These are phyloP conservation scores for Progne subis DNA, from an alignment of 2,113 vertebrate genomes.

Conservation along the genomic window DNA sequence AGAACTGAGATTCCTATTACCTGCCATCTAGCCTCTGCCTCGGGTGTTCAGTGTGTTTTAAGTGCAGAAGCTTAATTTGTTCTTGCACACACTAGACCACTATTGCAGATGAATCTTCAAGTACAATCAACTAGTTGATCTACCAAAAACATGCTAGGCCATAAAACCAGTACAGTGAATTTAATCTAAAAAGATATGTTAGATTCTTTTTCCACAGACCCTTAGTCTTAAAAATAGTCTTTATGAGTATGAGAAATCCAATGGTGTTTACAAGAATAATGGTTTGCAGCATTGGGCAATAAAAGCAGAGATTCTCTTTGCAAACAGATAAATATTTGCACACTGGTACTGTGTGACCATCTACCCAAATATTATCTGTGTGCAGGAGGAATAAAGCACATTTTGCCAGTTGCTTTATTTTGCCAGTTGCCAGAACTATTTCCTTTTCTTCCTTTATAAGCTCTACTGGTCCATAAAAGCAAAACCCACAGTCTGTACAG, in stretches of 20 bases:
- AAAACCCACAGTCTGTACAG: background rate
- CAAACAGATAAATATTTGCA: constrained; percentile 68
- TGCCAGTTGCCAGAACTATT: background rate
- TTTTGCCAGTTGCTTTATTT: constrained; percentile 36
- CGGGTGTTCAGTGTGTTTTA: background rate
- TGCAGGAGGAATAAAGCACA: background rate
- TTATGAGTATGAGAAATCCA: constrained; percentile 25
- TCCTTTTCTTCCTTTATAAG: background rate
- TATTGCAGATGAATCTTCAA: background rate
- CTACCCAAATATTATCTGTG: constrained; percentile 54
- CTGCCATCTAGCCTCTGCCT: background rate
- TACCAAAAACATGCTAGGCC: background rate
- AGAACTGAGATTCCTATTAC: background rate
- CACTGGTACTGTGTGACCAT: constrained; percentile 38
- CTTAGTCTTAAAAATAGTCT: constrained; percentile 4
- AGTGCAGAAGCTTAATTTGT: background rate
- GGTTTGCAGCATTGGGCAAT: background rate
- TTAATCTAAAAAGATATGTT: constrained; percentile 8
- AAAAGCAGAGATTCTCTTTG: constrained; percentile 48
- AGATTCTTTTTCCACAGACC: background rate
- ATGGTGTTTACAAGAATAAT: constrained; percentile 39
- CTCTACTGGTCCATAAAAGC: background rate
- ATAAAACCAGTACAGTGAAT: constrained; percentile 5
- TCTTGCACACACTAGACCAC: background rate
- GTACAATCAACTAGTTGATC: background rate